phyloP scores from a whole-genome alignment of 2,797 vertebrate species.

The Rhadinocentrus ornatus region DNA sequence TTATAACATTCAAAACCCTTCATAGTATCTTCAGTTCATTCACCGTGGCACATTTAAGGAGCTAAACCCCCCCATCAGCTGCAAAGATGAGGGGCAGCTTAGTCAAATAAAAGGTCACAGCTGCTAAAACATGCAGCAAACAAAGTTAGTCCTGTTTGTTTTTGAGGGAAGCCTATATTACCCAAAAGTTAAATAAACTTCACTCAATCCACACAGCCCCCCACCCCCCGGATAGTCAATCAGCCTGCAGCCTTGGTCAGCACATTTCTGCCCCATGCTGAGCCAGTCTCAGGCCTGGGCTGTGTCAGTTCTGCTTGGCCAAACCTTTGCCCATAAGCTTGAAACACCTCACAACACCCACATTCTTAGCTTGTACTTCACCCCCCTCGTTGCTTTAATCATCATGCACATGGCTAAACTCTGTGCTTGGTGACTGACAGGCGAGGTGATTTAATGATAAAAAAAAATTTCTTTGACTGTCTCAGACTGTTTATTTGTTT shows the following conservation, averaged over 20 bases:
- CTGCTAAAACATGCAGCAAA: slow-evolving; percentile 77
- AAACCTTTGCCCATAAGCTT: slow-evolving; percentile 61
- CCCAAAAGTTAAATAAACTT: slow-evolving; percentile 72
- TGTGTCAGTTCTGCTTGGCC: slow-evolving; percentile 66
- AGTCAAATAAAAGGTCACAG: slow-evolving; percentile 71
- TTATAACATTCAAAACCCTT: background rate
- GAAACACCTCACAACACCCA: background rate
- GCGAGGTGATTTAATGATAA: slow-evolving; percentile 15
- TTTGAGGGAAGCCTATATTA: slow-evolving; percentile 71
- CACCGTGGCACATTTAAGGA: slow-evolving; percentile 46
- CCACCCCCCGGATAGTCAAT: slow-evolving; percentile 37
- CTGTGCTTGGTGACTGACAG: slow-evolving; percentile 48
- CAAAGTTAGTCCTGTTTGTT: slow-evolving; percentile 77
- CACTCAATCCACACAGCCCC: slow-evolving; percentile 24
- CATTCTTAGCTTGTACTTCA: background rate
- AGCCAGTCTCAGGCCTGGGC: slow-evolving; percentile 64
- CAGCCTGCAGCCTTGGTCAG: slow-evolving; percentile 65
- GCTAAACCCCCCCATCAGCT: slow-evolving; percentile 51
- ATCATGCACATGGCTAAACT: slow-evolving; percentile 55
- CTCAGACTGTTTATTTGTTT: background rate
- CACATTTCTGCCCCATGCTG: slow-evolving; percentile 69
- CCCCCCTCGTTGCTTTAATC: slow-evolving; percentile 52
- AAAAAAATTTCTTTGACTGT: slow-evolving; percentile 2
- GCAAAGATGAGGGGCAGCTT: slow-evolving; percentile 45
- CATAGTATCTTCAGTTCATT: slow-evolving; percentile 21